These are phyloP conservation scores for Carassius auratus DNA, from an alignment of 2,113 vertebrate species.

Conservation along the genomic window DNA sequence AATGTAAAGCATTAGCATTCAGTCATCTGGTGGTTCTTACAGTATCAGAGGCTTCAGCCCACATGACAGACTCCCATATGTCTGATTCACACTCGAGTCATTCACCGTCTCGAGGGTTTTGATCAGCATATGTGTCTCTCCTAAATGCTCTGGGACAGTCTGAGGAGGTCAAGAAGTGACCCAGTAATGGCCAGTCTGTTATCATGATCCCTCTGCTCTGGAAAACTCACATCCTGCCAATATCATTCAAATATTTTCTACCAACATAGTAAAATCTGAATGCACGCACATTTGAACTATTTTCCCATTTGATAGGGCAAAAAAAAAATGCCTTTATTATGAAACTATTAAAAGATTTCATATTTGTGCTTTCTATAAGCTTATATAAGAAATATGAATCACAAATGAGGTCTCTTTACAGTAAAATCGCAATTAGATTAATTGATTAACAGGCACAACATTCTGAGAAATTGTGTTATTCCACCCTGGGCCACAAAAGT, in stretches of 20 bases:
- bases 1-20: background rate
- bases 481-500: background rate
- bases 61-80: background rate
- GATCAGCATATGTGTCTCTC: constrained; percentile 22
- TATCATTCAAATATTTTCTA: background rate
- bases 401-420: background rate
- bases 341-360: background rate
- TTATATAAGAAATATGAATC: background rate
- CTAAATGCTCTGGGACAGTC: background rate
- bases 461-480: background rate
- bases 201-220: background rate
- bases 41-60: background rate
- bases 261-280: background rate
- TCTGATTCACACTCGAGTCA: background rate
- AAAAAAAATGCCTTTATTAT: background rate
- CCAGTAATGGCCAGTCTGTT: constrained; percentile 6
- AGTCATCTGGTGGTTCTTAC: background rate
- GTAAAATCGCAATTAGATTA: background rate
- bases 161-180: constrained; percentile 17
- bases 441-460: background rate
- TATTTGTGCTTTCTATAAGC: background rate
- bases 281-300: background rate
- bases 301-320: background rate
- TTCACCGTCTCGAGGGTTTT: background rate
- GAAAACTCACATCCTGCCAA: background rate